These are phyloP conservation scores for Drosophila crucigera DNA, from an alignment of 2,888 invertebrate genomes.

Conservation along the genomic window DNA sequence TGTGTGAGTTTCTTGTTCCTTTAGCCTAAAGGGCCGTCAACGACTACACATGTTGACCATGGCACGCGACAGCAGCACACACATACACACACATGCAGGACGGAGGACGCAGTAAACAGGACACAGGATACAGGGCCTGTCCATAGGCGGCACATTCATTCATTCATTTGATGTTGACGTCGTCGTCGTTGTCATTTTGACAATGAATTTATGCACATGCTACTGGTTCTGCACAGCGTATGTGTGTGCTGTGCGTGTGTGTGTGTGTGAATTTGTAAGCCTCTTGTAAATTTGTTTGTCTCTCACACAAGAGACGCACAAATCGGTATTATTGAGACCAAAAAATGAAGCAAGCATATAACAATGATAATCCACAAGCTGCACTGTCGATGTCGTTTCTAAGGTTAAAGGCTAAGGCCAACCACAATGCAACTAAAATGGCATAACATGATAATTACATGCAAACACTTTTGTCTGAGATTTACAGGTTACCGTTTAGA, in stretches of 20 bases:
- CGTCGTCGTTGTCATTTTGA: constrained; percentile 57
- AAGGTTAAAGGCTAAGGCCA: constrained; percentile 19
- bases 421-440: neutral
- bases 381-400: constrained; percentile 63
- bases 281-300: constrained; percentile 68
- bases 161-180: constrained; percentile 74
- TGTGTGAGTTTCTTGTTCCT: constrained; percentile 22
- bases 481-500: neutral
- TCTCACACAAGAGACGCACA: constrained; percentile 44
- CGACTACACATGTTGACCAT: constrained; percentile 63
- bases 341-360: constrained; percentile 44
- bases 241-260: constrained; percentile 7
- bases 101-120: neutral
- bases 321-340: constrained; percentile 18
- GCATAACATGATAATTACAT: neutral
- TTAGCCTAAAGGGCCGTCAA: constrained; percentile 66
- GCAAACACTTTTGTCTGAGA: no score
- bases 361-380: constrained; percentile 32
- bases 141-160: constrained; percentile 60
- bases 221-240: neutral
- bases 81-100: neutral
- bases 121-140: constrained; percentile 17
- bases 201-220: constrained; percentile 75
- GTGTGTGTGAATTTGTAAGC: constrained; percentile 17
- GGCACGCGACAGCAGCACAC: constrained; percentile 23